Evolutionary conservation across 2,888 invertebrate genomes (phyloP).

Genomic region (Adelognathus sp.): DNA sequence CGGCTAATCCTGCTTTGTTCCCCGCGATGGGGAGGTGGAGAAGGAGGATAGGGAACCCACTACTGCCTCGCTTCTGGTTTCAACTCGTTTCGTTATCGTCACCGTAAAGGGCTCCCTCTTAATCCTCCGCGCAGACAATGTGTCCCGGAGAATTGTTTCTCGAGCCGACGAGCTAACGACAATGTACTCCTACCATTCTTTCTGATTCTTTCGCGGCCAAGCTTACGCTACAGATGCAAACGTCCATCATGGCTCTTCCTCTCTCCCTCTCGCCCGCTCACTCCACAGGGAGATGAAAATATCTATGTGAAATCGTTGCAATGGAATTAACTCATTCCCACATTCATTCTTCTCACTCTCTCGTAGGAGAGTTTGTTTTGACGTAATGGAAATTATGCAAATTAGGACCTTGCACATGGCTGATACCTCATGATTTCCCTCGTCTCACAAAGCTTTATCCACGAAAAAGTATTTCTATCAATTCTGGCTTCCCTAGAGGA

Average conservation of each 20-base stretch:
- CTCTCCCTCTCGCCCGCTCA: not conserved
- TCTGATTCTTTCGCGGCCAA: conserved; percentile 7
- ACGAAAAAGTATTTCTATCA: no score
- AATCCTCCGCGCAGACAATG: conserved; percentile 64
- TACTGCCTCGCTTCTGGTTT: conserved; percentile 45
- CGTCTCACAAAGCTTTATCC: no score
- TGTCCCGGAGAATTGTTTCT: conserved; percentile 62
- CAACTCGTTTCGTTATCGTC: conserved; percentile 64
- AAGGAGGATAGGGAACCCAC: no score
- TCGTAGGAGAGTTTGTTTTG: no score
- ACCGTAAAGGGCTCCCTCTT: conserved; percentile 58
- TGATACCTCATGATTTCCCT: no score
- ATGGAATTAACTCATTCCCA: not conserved
- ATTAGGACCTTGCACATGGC: no score
- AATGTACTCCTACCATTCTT: conserved; percentile 40
- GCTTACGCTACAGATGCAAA: conserved; percentile 3
- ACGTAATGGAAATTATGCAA: no score
- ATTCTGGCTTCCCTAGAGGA: no score
- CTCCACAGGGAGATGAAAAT: not conserved
- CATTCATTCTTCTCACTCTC: not conserved
- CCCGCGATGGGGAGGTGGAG: conserved; percentile 39
- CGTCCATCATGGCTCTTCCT: not conserved
- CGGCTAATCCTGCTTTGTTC: conserved; percentile 66
- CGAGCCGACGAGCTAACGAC: conserved; percentile 56
- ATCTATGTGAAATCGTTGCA: not conserved